Evolutionary conservation across 2,113 vertebrate genomes (phyloP).

Genomic region (Todiramphus saurophagus): DNA sequence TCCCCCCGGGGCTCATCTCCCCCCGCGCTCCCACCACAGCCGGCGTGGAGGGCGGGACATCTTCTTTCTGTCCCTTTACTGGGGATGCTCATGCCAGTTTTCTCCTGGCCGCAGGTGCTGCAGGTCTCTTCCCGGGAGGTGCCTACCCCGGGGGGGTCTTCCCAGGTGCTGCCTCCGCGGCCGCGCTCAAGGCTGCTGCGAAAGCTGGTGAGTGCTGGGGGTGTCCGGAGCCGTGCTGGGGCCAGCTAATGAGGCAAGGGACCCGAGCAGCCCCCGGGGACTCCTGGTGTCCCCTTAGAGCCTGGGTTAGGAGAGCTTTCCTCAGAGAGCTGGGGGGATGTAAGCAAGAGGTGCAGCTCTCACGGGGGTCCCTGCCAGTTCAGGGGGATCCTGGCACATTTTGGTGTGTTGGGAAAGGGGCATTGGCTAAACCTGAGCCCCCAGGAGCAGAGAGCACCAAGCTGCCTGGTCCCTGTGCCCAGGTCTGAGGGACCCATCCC

Average conservation of each 20-base stretch:
- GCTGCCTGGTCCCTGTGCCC: neutral
- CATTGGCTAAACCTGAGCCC: neutral
- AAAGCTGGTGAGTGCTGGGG: slow-evolving; percentile 74
- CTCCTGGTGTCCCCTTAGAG: neutral
- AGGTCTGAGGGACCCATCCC: neutral
- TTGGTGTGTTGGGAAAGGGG: neutral
- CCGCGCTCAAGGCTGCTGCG: slow-evolving; percentile 74
- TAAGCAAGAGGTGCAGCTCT: neutral
- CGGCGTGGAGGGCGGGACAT: fast-evolving
- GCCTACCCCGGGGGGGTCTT: slow-evolving; percentile 43
- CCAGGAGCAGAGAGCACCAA: neutral
- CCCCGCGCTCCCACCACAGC: fast-evolving
- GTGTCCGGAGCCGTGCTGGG: fast-evolving
- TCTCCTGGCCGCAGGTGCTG: neutral
- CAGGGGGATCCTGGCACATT: fast-evolving
- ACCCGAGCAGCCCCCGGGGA: neutral
- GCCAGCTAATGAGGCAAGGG: too few relatives aligned
- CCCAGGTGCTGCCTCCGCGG: slow-evolving; percentile 39
- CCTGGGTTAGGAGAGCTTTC: neutral
- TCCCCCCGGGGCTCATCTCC: fast-evolving
- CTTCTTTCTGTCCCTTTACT: fast-evolving
- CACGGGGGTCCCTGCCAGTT: fast-evolving
- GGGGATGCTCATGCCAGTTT: neutral
- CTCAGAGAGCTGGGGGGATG: neutral
- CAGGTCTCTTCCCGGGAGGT: slow-evolving; percentile 20